Percentiles rank a stretch among this genome's conserved stretches.
Conservation (phyloP, 1,140 invertebrate genomes). For the Ylistrum balloti region DNA sequence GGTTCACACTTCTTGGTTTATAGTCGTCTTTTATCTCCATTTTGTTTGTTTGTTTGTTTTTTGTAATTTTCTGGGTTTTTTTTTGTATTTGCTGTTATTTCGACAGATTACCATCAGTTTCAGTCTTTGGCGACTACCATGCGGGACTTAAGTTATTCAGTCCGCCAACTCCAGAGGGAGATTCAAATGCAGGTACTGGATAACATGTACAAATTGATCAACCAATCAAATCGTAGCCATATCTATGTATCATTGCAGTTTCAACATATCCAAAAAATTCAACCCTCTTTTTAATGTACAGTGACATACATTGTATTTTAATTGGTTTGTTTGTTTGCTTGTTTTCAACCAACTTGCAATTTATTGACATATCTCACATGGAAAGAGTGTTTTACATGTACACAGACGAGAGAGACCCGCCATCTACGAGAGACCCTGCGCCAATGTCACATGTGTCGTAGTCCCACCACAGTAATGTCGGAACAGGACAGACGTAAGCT, state of each 20-base stretch:
- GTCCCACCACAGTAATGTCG: constrained; percentile 37
- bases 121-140: not conserved
- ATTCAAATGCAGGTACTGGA: constrained; percentile 29
- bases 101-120: not conserved
- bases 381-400: not conserved
- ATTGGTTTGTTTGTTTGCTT: too few relatives aligned
- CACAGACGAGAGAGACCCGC: constrained; percentile 54
- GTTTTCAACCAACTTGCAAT: too few relatives aligned
- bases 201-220: not conserved
- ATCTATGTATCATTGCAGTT: too few relatives aligned
- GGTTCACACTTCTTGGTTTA: too few relatives aligned
- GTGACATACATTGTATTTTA: too few relatives aligned
- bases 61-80: too few relatives aligned
- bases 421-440: constrained; percentile 47
- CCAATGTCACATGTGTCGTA: constrained; percentile 58
- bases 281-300: too few relatives aligned
- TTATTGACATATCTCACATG: too few relatives aligned
- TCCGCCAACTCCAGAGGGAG: not conserved
- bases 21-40: too few relatives aligned
- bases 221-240: not conserved
- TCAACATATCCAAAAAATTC: too few relatives aligned
- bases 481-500: constrained; percentile 34
- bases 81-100: too few relatives aligned
- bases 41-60: too few relatives aligned
- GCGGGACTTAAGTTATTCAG: not conserved